Evolutionary conservation across 2,797 vertebrate genomes (phyloP).

Genomic region (Falco columbarius): DNA sequence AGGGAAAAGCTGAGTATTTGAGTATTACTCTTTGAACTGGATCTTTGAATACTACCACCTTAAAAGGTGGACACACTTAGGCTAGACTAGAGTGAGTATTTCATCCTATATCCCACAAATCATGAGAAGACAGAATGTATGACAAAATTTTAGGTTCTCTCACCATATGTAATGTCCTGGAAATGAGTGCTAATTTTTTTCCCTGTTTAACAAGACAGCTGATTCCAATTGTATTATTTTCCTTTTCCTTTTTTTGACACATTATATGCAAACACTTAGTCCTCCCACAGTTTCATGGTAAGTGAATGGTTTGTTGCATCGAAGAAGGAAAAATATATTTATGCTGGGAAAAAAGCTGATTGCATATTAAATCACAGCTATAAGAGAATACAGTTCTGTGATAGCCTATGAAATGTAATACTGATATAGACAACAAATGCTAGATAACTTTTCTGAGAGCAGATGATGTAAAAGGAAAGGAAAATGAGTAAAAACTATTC

Average conservation of each 20-base stretch:
- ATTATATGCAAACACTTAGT: neutral
- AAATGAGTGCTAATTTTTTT: neutral
- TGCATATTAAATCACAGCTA: neutral
- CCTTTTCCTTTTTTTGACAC: neutral
- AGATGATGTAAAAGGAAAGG: neutral
- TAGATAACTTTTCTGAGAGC: neutral
- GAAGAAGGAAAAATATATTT: neutral
- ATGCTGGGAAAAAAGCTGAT: neutral
- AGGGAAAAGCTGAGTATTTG: neutral
- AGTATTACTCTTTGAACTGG: neutral
- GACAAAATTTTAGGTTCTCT: neutral
- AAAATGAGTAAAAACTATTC: neutral
- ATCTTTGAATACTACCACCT: neutral
- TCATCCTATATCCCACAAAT: neutral
- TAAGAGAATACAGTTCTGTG: neutral
- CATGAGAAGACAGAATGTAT: neutral
- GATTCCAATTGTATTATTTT: neutral
- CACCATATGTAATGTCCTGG: neutral
- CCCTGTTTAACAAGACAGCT: neutral
- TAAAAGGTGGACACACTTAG: neutral
- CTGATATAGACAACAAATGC: neutral
- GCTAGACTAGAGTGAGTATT: neutral
- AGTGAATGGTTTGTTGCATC: neutral
- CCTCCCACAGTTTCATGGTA: neutral
- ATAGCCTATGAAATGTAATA: neutral